Conservation (phyloP, 2,113 vertebrate genomes). For the Fregetta grallaria region DNA sequence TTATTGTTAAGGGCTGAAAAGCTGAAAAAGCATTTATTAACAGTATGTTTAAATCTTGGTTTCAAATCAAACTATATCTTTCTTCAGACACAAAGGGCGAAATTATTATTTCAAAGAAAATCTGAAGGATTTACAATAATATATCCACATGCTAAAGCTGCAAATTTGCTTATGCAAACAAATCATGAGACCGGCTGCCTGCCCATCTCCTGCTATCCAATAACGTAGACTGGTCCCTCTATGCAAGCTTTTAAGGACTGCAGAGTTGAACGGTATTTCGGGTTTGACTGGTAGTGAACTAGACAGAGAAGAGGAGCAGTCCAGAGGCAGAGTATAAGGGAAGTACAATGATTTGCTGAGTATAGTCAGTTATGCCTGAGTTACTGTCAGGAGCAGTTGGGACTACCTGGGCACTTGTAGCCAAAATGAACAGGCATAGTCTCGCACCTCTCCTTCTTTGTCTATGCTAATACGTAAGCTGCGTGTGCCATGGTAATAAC, state of each 20-base stretch:
- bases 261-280: not conserved
- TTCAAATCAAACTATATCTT: not conserved
- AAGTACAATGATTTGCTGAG: not conserved
- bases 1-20: not conserved
- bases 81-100: not conserved
- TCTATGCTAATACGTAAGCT: accelerated
- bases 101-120: not conserved
- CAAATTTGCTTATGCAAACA: not conserved
- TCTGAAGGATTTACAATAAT: not conserved
- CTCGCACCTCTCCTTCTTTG: not conserved
- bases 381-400: not conserved
- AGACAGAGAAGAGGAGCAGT: not conserved
- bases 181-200: not conserved
- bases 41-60: not conserved
- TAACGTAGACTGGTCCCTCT: not conserved
- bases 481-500: not conserved
- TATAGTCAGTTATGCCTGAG: not conserved
- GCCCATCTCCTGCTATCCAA: not conserved
- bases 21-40: not conserved
- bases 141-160: not conserved
- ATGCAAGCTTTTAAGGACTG: not conserved
- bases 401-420: not conserved
- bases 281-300: not conserved
- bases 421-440: not conserved
- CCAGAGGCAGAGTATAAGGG: not conserved